Evolutionary conservation across 2,888 invertebrate species (phyloP).

Genomic region (Drosophila mayaguana): DNA sequence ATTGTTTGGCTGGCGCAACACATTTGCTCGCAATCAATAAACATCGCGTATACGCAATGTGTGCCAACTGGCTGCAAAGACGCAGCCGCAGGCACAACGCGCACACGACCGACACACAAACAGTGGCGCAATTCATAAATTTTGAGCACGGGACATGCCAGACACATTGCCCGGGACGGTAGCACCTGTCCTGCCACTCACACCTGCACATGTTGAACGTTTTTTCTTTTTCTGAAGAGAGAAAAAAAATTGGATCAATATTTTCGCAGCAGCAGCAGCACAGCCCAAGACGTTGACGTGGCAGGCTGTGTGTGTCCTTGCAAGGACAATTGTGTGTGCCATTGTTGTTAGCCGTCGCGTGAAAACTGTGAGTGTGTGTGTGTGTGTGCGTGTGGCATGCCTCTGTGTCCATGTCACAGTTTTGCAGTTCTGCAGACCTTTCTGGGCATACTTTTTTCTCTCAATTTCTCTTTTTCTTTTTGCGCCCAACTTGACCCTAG

Average conservation of each 20-base stretch:
- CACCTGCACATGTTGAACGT: constrained; percentile 59
- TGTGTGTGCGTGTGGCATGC: neutral
- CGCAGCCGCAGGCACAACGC: constrained; percentile 49
- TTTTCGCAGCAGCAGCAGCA: constrained; percentile 47
- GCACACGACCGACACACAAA: constrained; percentile 18
- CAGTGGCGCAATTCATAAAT: constrained; percentile 67
- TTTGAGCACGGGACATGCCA: constrained; percentile 42
- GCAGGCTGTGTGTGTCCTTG: constrained; percentile 73
- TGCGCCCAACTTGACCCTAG: constrained; percentile 35
- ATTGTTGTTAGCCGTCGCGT: constrained; percentile 39
- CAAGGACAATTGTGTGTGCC: constrained; percentile 65
- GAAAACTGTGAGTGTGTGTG: constrained; percentile 23
- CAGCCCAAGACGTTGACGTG: constrained; percentile 69
- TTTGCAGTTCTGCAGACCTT: constrained; percentile 15
- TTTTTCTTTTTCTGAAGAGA: constrained; percentile 7
- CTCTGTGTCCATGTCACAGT: constrained; percentile 33
- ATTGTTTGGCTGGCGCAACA: constrained; percentile 21
- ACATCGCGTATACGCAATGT: constrained; percentile 70
- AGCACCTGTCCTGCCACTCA: constrained; percentile 10
- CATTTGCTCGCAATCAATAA: constrained; percentile 64
- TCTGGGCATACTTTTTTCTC: neutral
- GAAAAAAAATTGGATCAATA: constrained; percentile 65
- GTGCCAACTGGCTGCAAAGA: constrained; percentile 45
- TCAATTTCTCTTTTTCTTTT: neutral
- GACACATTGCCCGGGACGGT: constrained; percentile 37